Evolutionary conservation across 1,140 invertebrate species (phyloP).

Genomic region (Danaus melanippus): DNA sequence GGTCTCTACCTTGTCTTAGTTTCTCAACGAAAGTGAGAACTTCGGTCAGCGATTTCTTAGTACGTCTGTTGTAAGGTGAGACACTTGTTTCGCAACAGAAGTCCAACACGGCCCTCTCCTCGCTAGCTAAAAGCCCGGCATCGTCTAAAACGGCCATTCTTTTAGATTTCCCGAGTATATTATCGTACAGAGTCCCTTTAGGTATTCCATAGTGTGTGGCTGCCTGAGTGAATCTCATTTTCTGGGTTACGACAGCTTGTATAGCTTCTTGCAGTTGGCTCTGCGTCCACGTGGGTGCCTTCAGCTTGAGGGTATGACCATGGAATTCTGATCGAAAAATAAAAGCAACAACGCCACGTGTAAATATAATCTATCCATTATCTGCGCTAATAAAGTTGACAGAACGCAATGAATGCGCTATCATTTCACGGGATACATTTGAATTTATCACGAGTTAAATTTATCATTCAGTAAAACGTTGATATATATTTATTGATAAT

Average conservation of each 20-base stretch:
- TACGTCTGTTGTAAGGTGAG: constrained; percentile 81
- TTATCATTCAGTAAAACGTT: too few species aligned
- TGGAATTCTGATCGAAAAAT: constrained; percentile 46
- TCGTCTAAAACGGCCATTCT: constrained; percentile 83
- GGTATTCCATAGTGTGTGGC: constrained; percentile 81
- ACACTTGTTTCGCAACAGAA: constrained; percentile 82
- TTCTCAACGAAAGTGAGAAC: constrained; percentile 79
- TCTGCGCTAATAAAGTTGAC: constrained; percentile 28
- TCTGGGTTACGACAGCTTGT: constrained; percentile 81
- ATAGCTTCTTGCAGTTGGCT: constrained; percentile 83
- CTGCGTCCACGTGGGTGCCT: constrained; percentile 84
- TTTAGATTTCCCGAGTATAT: constrained; percentile 84
- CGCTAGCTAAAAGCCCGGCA: constrained; percentile 73
- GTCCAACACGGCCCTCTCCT: constrained; percentile 79
- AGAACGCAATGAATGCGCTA: neutral
- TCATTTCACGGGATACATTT: too few species aligned
- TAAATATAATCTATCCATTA: constrained; percentile 20
- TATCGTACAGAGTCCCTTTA: constrained; percentile 85
- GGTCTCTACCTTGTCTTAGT: constrained; percentile 74
- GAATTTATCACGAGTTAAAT: too few species aligned
- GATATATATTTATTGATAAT: too few species aligned
- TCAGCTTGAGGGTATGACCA: constrained; percentile 72
- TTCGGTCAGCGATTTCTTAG: constrained; percentile 77
- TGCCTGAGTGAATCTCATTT: constrained; percentile 84
- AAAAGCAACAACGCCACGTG: constrained; percentile 38